Evolutionary conservation across 2,113 vertebrate genomes (phyloP).

Genomic region (Condylura cristata): DNA sequence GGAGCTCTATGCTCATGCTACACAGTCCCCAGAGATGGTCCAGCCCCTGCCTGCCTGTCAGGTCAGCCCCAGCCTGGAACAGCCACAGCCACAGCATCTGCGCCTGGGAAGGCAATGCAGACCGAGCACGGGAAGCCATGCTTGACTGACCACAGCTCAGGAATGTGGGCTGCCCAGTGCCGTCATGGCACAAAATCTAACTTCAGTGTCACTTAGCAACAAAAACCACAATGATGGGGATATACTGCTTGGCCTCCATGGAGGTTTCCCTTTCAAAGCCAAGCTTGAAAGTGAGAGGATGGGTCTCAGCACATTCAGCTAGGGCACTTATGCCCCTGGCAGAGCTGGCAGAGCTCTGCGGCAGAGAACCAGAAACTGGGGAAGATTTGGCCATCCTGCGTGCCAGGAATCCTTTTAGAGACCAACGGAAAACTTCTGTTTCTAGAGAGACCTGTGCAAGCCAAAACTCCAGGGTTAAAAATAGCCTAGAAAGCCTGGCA

Average conservation of each 20-base stretch:
- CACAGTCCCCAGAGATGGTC: too few species aligned
- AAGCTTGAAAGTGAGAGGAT: not conserved
- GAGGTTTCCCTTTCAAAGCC: not conserved
- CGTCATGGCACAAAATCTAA: not conserved
- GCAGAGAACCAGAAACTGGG: not conserved
- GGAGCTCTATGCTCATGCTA: not conserved
- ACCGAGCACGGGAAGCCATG: not conserved
- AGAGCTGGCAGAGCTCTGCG: not conserved
- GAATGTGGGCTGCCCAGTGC: not conserved
- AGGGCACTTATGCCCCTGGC: not conserved
- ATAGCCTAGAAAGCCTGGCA: not conserved
- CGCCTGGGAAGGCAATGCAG: not conserved
- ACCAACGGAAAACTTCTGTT: not conserved
- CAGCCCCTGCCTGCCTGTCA: not conserved
- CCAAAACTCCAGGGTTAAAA: not conserved
- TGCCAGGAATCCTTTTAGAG: not conserved
- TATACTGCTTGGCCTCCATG: accelerated
- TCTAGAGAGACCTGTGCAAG: not conserved
- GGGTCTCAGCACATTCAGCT: not conserved
- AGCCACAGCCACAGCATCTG: not conserved
- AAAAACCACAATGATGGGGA: not conserved
- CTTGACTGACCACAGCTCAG: not conserved
- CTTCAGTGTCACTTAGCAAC: constrained; percentile 41
- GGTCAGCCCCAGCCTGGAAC: not conserved
- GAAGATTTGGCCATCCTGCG: not conserved